These are phyloP conservation scores for Mus spicilegus DNA, from an alignment of 2,113 vertebrate species.

Conservation along the genomic window DNA sequence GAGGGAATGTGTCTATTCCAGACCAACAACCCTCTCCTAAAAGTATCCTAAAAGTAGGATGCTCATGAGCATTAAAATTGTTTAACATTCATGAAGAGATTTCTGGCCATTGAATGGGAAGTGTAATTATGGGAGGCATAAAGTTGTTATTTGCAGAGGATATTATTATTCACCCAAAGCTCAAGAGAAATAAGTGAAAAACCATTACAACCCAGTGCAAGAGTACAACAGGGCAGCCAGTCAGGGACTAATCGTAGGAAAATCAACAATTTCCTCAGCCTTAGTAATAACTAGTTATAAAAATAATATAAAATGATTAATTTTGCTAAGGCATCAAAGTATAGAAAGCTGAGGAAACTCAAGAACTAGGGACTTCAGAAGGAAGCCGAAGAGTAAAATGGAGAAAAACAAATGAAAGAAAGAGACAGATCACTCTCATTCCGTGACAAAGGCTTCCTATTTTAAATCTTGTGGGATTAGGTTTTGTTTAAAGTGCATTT, in stretches of 20 bases:
- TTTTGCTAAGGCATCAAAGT: conserved; percentile 23
- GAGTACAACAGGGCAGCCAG: conserved; percentile 45
- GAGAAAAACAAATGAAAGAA: not conserved
- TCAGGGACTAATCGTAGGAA: conserved; percentile 65
- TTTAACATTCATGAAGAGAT: conserved; percentile 43
- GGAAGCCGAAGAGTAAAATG: not conserved
- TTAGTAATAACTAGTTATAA: conserved; percentile 47
- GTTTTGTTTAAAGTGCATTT: not conserved
- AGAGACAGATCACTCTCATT: not conserved
- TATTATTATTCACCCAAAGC: conserved; percentile 58
- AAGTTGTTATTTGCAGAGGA: conserved; percentile 50
- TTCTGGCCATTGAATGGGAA: conserved; percentile 40
- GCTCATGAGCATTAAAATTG: conserved; percentile 1
- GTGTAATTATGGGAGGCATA: conserved; percentile 36
- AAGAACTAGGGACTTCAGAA: not conserved
- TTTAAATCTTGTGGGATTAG: conserved; percentile 25
- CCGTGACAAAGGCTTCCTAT: not conserved
- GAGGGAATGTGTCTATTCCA: not conserved
- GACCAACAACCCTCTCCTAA: not conserved
- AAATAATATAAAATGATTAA: conserved; percentile 41
- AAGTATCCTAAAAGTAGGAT: conserved; percentile 25
- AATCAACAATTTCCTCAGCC: conserved; percentile 56
- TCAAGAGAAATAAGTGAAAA: conserved; percentile 67
- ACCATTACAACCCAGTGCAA: conserved; percentile 46
- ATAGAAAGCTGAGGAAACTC: conserved; percentile 24